Evolutionary conservation across 37 sponge, comb jelly and placozoan genomes (phyloP).

Genomic region (Cladorhizidae sp.): DNA sequence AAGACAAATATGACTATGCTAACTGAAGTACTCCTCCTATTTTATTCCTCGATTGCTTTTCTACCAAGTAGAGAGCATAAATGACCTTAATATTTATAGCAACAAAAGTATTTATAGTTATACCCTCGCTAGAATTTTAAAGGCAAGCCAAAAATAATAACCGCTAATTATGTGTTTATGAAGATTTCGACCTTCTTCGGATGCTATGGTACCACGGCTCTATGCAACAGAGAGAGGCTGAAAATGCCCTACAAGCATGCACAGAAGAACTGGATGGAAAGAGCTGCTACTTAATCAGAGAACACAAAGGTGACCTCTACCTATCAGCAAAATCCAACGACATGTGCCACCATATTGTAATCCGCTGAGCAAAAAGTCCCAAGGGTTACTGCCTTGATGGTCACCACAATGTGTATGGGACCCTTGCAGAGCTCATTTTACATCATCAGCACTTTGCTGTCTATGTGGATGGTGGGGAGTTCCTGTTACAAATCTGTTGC

Average conservation of each 20-base stretch:
- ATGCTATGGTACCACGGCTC: slow-evolving; percentile 4
- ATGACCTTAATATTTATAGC: too few relatives aligned
- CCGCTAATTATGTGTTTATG: too few relatives aligned
- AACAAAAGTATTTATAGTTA: too few relatives aligned
- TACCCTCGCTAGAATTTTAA: too few relatives aligned
- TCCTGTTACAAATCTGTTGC: slow-evolving; percentile 2
- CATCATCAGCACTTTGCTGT: slow-evolving; percentile 5
- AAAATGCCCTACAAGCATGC: not conserved
- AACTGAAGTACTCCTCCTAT: too few relatives aligned
- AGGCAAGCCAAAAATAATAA: too few relatives aligned
- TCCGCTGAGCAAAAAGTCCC: not conserved
- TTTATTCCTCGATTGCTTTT: too few relatives aligned
- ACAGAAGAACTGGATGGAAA: not conserved
- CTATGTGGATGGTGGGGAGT: slow-evolving; percentile 12
- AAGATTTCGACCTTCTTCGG: not conserved
- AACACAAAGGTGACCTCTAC: not conserved
- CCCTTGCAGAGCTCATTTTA: not conserved
- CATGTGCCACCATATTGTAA: not conserved
- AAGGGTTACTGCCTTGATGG: not conserved
- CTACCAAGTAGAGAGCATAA: too few relatives aligned
- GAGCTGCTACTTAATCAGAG: not conserved
- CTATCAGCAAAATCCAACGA: not conserved
- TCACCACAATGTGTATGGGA: not conserved
- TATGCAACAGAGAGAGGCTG: not conserved
- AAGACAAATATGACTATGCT: too few relatives aligned